Percentiles rank a stretch among this genome's conserved stretches.
Conservation (phyloP, 2,888 invertebrate species). For the Venusia cambrica region DNA sequence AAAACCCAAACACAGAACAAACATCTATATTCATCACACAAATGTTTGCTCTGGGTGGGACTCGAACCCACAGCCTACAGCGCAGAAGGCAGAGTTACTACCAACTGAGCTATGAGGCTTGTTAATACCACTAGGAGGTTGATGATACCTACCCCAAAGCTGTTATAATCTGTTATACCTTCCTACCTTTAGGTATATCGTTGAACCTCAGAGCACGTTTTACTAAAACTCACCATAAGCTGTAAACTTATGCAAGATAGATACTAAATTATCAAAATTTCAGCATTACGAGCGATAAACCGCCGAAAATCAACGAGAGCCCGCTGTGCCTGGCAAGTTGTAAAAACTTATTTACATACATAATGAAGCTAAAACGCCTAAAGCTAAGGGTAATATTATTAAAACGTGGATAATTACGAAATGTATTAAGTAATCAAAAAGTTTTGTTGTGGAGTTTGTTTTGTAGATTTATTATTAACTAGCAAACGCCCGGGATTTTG, state of each 20-base stretch:
- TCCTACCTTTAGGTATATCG: too few relatives aligned
- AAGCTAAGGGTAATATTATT: constrained; percentile 14
- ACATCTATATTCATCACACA: too few relatives aligned
- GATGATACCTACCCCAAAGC: too few relatives aligned
- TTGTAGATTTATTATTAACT: constrained; percentile 4
- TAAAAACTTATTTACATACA: constrained; percentile 32
- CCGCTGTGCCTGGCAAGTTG: constrained; percentile 21
- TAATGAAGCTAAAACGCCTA: constrained; percentile 28
- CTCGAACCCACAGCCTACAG: too few relatives aligned
- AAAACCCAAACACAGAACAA: too few relatives aligned
- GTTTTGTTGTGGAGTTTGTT: constrained; percentile 4
- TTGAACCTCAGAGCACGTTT: too few relatives aligned
- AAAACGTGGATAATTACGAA: constrained; percentile 17
- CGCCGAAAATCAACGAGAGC: constrained; percentile 14
- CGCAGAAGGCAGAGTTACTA: too few relatives aligned
- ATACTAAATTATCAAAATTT: constrained; percentile 19
- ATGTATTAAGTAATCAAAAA: constrained; percentile 13
- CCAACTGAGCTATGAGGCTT: too few relatives aligned
- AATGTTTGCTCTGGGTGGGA: too few relatives aligned
- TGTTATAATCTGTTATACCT: too few relatives aligned
- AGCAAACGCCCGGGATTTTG: too few relatives aligned
- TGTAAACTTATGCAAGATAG: constrained; percentile 13
- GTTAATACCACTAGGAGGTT: too few relatives aligned
- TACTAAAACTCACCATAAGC: neutral
- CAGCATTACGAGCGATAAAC: constrained; percentile 18